phyloP scores from a whole-genome alignment of 1,140 invertebrate species.

The Dufourea novaeangliae region DNA sequence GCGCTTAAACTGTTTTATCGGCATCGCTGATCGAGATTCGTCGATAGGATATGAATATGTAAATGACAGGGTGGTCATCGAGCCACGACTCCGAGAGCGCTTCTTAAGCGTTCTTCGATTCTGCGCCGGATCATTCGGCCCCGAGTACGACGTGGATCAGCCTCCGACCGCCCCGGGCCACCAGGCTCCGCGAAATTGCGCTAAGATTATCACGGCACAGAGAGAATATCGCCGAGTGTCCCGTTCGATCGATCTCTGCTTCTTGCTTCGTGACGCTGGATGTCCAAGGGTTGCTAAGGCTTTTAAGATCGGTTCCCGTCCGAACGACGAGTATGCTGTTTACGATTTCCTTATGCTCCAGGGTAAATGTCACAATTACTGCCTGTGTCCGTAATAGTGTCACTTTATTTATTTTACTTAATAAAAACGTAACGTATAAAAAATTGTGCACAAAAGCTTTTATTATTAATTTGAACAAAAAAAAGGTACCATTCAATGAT shows the following conservation, averaged over 20 bases:
- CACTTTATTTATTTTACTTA: no score
- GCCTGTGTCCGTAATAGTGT: no score
- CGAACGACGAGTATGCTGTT: background rate
- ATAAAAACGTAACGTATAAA: no score
- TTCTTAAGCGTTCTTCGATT: constrained; percentile 43
- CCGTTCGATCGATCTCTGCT: constrained; percentile 26
- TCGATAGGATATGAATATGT: constrained; percentile 62
- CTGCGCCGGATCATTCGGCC: constrained; percentile 17
- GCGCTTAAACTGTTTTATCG: constrained; percentile 61
- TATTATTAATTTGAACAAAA: no score
- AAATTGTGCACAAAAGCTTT: no score
- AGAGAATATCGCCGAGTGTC: constrained; percentile 16
- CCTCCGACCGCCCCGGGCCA: background rate
- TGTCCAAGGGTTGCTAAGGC: background rate
- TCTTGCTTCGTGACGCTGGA: constrained; percentile 34
- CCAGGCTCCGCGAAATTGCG: constrained; percentile 42
- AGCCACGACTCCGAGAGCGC: constrained; percentile 35
- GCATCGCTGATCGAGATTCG: constrained; percentile 53
- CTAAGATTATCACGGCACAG: constrained; percentile 43
- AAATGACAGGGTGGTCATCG: constrained; percentile 51
- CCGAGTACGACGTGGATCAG: background rate
- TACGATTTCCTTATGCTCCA: no score
- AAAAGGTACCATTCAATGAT: no score
- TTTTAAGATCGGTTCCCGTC: background rate
- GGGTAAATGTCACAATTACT: no score